Conservation (phyloP, 2,888 invertebrate genomes). For the Meganola albula region DNA sequence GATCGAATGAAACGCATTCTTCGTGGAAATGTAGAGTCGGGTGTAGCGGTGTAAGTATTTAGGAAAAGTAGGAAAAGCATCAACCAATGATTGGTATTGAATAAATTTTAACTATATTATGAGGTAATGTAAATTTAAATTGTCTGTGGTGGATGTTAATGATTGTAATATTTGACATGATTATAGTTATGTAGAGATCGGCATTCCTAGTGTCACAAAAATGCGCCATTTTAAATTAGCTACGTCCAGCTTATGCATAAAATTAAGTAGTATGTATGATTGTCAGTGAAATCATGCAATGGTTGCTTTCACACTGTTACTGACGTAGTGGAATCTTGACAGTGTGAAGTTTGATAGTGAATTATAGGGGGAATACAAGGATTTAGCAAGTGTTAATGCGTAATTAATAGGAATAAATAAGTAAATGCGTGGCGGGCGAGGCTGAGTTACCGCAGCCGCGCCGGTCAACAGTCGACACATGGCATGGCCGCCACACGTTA, state of each 20-base stretch:
- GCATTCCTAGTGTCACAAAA: too few species aligned
- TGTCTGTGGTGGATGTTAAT: too few species aligned
- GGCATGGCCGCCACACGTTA: slow-evolving; percentile 35
- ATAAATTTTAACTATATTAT: too few species aligned
- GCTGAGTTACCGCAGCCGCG: slow-evolving; percentile 12
- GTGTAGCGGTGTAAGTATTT: too few species aligned
- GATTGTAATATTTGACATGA: too few species aligned
- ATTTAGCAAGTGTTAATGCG: slow-evolving; percentile 15
- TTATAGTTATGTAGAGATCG: too few species aligned
- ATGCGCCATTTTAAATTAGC: too few species aligned
- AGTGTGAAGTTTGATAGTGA: slow-evolving; percentile 8
- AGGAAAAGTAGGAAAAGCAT: too few species aligned
- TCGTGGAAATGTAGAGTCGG: too few species aligned
- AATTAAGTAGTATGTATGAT: slow-evolving; percentile 19
- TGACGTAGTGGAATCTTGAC: slow-evolving; percentile 15
- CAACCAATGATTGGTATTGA: too few species aligned
- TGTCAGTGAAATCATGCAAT: slow-evolving; percentile 21
- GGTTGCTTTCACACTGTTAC: slow-evolving; percentile 26
- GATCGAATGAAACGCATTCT: too few species aligned
- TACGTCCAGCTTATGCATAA: slow-evolving; percentile 17
- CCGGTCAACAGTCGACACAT: slow-evolving; percentile 42
- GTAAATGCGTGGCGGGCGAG: slow-evolving; percentile 14
- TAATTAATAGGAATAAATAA: slow-evolving; percentile 19
- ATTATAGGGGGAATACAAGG: slow-evolving; percentile 18
- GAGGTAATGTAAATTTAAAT: too few species aligned